Evolutionary conservation across 2,113 vertebrate genomes (phyloP).

Genomic region (Empidonax alnorum): DNA sequence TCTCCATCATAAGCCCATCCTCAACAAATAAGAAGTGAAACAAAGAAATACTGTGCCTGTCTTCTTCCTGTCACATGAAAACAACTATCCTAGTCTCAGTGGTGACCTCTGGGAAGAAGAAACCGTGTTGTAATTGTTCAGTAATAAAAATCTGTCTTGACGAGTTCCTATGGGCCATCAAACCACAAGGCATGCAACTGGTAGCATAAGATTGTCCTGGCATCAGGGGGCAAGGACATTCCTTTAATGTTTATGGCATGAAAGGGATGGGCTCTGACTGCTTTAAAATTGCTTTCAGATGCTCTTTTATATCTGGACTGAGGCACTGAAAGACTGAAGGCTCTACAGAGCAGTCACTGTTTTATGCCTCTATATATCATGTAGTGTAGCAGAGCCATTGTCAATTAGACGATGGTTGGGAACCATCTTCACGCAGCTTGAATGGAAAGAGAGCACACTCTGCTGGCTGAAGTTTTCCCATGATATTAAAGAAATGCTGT

Average conservation of each 20-base stretch:
- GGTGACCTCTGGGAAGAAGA: not conserved
- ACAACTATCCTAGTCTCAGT: not conserved
- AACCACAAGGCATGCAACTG: not conserved
- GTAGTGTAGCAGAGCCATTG: not conserved
- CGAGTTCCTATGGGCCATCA: not conserved
- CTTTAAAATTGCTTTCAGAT: not conserved
- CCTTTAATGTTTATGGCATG: not conserved
- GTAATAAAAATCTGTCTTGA: not conserved
- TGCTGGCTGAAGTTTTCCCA: not conserved
- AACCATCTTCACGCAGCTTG: not conserved
- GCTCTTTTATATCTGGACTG: not conserved
- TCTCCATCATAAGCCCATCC: not conserved
- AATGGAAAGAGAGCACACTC: not conserved
- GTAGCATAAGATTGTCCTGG: not conserved
- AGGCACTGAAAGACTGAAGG: not conserved
- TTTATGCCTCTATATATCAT: not conserved
- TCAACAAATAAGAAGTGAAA: not conserved
- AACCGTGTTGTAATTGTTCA: not conserved
- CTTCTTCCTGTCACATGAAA: not conserved
- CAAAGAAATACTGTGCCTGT: not conserved
- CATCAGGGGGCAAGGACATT: not conserved
- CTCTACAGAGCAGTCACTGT: not conserved
- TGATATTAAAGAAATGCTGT: not conserved
- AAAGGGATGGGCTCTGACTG: not conserved
- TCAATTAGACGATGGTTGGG: not conserved